Evolutionary conservation across 2,888 invertebrate species (phyloP).

Genomic region (Amiota mariae): DNA sequence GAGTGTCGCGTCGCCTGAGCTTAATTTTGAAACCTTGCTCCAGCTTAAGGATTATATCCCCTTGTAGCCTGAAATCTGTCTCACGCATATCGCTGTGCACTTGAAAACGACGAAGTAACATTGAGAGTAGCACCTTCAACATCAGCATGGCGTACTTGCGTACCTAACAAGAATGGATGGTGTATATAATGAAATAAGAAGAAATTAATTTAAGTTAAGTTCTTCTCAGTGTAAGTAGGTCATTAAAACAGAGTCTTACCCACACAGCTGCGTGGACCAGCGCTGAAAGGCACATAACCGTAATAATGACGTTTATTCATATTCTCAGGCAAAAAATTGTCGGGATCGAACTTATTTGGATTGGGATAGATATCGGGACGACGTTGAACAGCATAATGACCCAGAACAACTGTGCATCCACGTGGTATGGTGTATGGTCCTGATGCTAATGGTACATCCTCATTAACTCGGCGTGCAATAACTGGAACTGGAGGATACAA

Average conservation of each 20-base stretch:
- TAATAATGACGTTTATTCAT: slow-evolving; percentile 83
- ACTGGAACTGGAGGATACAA: slow-evolving; percentile 78
- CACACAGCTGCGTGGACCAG: slow-evolving; percentile 77
- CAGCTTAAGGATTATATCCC: slow-evolving; percentile 81
- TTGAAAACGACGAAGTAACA: slow-evolving; percentile 79
- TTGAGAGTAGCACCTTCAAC: slow-evolving; percentile 80
- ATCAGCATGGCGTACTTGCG: slow-evolving; percentile 84
- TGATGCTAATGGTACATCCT: slow-evolving; percentile 77
- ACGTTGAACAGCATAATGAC: slow-evolving; percentile 79
- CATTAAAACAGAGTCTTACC: slow-evolving; percentile 55
- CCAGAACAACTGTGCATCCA: slow-evolving; percentile 80
- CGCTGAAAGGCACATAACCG: slow-evolving; percentile 80
- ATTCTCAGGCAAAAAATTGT: slow-evolving; percentile 83
- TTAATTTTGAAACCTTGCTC: slow-evolving; percentile 79
- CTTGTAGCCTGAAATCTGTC: slow-evolving; percentile 79
- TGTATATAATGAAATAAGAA: neutral
- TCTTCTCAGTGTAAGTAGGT: too few relatives aligned
- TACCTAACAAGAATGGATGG: slow-evolving; percentile 55
- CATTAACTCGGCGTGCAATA: slow-evolving; percentile 72
- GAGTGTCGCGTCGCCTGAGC: neutral
- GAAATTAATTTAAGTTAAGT: too few relatives aligned
- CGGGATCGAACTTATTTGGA: slow-evolving; percentile 81
- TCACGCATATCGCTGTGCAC: slow-evolving; percentile 78
- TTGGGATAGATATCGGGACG: slow-evolving; percentile 78
- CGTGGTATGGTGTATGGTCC: slow-evolving; percentile 78